Evolutionary conservation across 2,888 invertebrate genomes (phyloP).

Genomic region (Pyrgus malvae): DNA sequence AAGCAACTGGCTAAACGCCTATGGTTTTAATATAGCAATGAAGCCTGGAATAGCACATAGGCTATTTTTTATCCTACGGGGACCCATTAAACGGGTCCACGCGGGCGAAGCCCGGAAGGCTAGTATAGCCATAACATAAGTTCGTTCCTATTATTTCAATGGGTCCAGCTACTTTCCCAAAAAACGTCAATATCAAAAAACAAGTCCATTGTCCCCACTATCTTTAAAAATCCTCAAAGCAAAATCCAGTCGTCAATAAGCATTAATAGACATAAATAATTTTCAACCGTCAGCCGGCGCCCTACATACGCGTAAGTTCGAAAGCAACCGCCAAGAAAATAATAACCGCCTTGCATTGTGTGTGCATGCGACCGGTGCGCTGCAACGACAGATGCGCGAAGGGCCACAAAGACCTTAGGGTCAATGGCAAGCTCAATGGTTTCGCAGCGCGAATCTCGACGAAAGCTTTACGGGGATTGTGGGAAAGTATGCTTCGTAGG

Average conservation of each 20-base stretch:
- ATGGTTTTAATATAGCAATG: too few relatives aligned
- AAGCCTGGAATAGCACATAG: too few relatives aligned
- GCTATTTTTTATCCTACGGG: too few relatives aligned
- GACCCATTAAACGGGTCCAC: too few relatives aligned
- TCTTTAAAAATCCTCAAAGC: not conserved
- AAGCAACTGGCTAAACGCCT: too few relatives aligned
- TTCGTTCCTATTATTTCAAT: too few relatives aligned
- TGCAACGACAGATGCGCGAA: conserved; percentile 60
- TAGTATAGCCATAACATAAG: too few relatives aligned
- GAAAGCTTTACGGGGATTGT: conserved; percentile 32
- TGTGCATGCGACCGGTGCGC: conserved; percentile 45
- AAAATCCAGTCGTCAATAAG: not conserved
- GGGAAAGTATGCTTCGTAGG: conserved; percentile 33
- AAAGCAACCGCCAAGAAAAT: conserved; percentile 52
- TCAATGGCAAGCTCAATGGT: conserved; percentile 40
- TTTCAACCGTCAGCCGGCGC: conserved; percentile 25
- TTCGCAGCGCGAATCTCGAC: conserved; percentile 41
- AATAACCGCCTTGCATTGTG: conserved; percentile 44
- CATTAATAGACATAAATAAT: conserved; percentile 1
- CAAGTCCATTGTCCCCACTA: too few relatives aligned
- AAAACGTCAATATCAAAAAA: too few relatives aligned
- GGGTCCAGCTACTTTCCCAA: too few relatives aligned
- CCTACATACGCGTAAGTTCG: conserved; percentile 41
- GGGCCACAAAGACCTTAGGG: conserved; percentile 46
- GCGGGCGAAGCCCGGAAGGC: too few relatives aligned